phyloP scores from a whole-genome alignment of 2,888 invertebrate species.

The Cerastis leucographa region DNA sequence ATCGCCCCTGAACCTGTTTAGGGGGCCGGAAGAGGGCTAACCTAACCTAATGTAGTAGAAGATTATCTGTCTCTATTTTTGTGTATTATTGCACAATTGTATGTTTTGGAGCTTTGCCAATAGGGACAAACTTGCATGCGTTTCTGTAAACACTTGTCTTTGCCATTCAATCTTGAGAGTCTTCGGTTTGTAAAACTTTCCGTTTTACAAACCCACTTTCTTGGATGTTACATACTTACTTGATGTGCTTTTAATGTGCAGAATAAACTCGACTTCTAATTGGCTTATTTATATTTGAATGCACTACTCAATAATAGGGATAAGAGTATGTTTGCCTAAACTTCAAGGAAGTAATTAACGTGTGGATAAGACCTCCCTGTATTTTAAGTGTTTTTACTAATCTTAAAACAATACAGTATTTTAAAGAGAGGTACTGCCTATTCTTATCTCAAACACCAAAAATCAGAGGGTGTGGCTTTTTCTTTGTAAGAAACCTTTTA shows the following conservation, averaged over 20 bases:
- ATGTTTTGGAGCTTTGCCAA: slow-evolving; percentile 47
- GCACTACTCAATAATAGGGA: not conserved
- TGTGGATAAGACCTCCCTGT: not conserved
- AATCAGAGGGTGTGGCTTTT: not conserved
- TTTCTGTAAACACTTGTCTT: slow-evolving; percentile 13
- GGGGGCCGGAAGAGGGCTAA: too few species aligned
- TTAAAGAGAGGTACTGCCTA: not conserved
- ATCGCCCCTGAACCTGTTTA: too few species aligned
- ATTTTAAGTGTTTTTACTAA: not conserved
- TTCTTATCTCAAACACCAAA: not conserved
- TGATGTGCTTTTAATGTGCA: not conserved
- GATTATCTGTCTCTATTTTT: slow-evolving; percentile 27
- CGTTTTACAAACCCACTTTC: not conserved
- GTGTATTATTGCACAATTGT: slow-evolving; percentile 20
- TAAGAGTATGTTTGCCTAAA: not conserved
- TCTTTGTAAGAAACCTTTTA: not conserved
- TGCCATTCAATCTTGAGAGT: not conserved
- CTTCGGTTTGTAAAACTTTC: too few species aligned
- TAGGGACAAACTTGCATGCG: slow-evolving; percentile 9
- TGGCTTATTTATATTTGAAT: not conserved
- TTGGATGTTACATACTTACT: not conserved
- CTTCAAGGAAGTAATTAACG: not conserved
- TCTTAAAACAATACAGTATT: not conserved
- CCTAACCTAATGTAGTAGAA: slow-evolving; percentile 12
- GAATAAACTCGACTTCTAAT: not conserved